Base-by-base conservation (phyloP, 2,888 invertebrate species). In the Taphrorychus bicolor region DNA sequence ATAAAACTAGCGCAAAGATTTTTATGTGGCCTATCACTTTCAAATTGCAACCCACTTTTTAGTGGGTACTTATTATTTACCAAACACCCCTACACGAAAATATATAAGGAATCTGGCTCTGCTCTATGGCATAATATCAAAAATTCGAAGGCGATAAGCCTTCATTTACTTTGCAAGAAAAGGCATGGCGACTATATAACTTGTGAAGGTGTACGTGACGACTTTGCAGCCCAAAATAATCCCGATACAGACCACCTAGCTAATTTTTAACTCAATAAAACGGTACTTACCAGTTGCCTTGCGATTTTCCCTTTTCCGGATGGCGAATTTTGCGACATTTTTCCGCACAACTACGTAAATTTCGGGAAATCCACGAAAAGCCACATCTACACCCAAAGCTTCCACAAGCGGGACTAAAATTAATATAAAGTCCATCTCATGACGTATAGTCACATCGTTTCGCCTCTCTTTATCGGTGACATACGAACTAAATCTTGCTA, bases 191-290 rank as follows among this genome's bases (percentile, higher is more conserved):
- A 76, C 69, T 69, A 71, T 61, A 73, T 66, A 72, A 71, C 51
- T 7, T 70, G 71, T 70, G 67, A 73, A 70, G 73, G 74, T 77
- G 86, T 87, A 87, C 87, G 87, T 87, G 87, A 86, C 86, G 84
- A 84, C 84, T 84, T 85, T 85, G 84, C 84, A 84, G 84, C 84
- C 84, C 85, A 85, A 85, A 85, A 87, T 87, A 87, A 87, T 87
- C 87, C 85, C 77, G 71, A 56, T 21, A 59, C 22, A 60, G 58
- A 14, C 18, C 16, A 11, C 42, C 32, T 41, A 56, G 40, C 9
- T 14, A 19, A 14, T 17, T 52, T 40, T 45, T 65, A 53, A 22
- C 14, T 21, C 32, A 18, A 48, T 56, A 49, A 72, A 70, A 69
- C 61, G 16, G 66, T 82, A 86, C 87, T 87, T 82, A 88, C 88